Evolutionary conservation across 2,797 vertebrate genomes (phyloP).

Genomic region (Catharus ustulatus): DNA sequence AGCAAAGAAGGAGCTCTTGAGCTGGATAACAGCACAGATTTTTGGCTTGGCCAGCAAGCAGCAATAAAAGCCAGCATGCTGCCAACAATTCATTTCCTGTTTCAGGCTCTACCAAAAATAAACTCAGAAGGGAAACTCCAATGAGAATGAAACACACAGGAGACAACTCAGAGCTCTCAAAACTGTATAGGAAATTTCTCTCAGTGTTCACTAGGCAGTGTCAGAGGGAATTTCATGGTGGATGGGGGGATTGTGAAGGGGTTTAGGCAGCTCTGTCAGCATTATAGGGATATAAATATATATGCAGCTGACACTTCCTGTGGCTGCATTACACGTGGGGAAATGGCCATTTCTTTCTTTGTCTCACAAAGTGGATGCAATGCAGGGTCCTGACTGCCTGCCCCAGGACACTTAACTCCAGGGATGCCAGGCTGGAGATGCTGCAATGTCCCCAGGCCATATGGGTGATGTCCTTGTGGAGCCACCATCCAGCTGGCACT

Average conservation of each 20-base stretch:
- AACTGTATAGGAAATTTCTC: background rate
- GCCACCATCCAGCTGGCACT: background rate
- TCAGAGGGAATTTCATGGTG: background rate
- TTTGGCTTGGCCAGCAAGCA: background rate
- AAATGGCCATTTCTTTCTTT: background rate
- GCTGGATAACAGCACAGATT: background rate
- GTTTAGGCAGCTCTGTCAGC: background rate
- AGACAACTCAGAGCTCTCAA: background rate
- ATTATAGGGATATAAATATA: background rate
- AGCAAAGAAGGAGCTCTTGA: background rate
- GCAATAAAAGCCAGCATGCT: background rate
- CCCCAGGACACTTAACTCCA: background rate
- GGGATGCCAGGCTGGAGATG: background rate
- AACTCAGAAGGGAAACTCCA: conserved; percentile 33
- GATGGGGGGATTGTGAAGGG: background rate
- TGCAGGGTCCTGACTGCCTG: background rate
- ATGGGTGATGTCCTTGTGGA: accelerated
- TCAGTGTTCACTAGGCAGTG: accelerated
- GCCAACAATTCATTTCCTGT: conserved; percentile 34
- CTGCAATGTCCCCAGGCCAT: background rate
- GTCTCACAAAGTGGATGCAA: background rate
- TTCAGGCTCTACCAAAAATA: conserved; percentile 55
- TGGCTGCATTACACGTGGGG: accelerated
- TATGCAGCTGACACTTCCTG: background rate
- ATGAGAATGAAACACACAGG: background rate